Base-by-base conservation (phyloP, 2,797 vertebrate genomes). In the Amniataba percoides region DNA sequence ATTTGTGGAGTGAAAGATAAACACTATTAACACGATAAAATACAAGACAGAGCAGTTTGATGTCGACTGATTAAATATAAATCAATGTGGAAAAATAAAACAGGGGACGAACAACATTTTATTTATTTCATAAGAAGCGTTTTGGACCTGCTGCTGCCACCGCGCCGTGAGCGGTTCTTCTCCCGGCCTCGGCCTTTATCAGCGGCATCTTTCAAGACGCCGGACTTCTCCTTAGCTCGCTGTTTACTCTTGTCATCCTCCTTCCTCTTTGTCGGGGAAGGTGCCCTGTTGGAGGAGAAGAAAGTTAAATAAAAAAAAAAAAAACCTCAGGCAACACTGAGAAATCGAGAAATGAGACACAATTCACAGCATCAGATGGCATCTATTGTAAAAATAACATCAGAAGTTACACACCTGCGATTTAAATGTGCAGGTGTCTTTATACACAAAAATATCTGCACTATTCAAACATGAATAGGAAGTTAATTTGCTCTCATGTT, bases 211-310 rank as follows among this genome's bases (percentile, higher is more conserved):
- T 97, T 97, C 0, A 93, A n/a, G 45, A 82, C 64, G 61, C 89
- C 90, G 1, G 91, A 92, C 88, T 97, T 98, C 51, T 98, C 97
- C 88, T 97, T 97, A 3, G 91, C 94, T 5, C 96, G 88, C 45
- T 95, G 96, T 87, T 98, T 97, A 2, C 94, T 94, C 59, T 97
- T 97, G 80, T 98, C 97, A 7, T 98, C 97, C 13, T 98, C 97
- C 85, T 97, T 98, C 85, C 96, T 96, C 83, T 97, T 98, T 49
- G 96, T 96, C 16, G 97, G 97, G 68, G 97, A 98, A 31, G 96
- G 97, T 60, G 96, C 97, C 97, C 97, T 98, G 89, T 43, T 25
- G 18, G 10, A 71, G 12, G 5, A 62, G 34, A 23, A 40, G 21
- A 19, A 39, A 46, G 1, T 0, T 31, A 3, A 31, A 31, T 31